Evolutionary conservation across 1,140 invertebrate genomes (phyloP), one percentile per base, ranked within the genome.

Genomic region (Euura lappo): DNA sequence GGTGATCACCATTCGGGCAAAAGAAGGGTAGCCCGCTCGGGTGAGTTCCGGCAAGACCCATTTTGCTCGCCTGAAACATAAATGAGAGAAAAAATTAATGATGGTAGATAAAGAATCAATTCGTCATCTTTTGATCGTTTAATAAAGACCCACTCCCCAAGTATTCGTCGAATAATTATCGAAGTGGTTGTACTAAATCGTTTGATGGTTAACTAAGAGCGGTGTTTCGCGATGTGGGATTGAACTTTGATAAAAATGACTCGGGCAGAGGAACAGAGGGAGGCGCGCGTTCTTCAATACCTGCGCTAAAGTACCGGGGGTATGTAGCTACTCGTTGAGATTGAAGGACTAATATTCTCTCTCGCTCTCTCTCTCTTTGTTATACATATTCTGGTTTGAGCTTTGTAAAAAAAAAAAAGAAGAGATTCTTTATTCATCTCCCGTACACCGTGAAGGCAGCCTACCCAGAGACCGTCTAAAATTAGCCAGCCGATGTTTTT

Each of bases 41-140:
- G 85, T 93, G 91, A 69, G 85, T 84, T 13, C 91, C 90, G 42
- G 93, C 89, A 76, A 97, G 88, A 75, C 95, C 95, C 91, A 97
- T 96, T 91, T 97, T 97, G 81, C 94, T 93, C 75, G 95, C 94
- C 96, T 97, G 90, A 64, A 94, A 93, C 83, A 87, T 88, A 87
- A 87, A 28, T 28, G 28, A 28, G 28, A 28, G 28, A 28, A 28
- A 28, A 28, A 28, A 28, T 28, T 28, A 28, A 28, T 1, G 28
- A 28, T 28, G 28, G 28, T 28, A 28, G 28, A 28, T 28, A 28
- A 28, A 28, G 28, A 28, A 28, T 28, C 28, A 28, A 28, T 28
- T 28, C 28, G 28, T 28, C 51, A 10, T 60, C 3, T 71, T 43
- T 6, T 4, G 42, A 72, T 73, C 45, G 44, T 47, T 70, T 51